Percentiles rank a stretch among this genome's conserved stretches.
Conservation (phyloP, 2,797 vertebrate genomes). For the Okamejei kenojei region DNA sequence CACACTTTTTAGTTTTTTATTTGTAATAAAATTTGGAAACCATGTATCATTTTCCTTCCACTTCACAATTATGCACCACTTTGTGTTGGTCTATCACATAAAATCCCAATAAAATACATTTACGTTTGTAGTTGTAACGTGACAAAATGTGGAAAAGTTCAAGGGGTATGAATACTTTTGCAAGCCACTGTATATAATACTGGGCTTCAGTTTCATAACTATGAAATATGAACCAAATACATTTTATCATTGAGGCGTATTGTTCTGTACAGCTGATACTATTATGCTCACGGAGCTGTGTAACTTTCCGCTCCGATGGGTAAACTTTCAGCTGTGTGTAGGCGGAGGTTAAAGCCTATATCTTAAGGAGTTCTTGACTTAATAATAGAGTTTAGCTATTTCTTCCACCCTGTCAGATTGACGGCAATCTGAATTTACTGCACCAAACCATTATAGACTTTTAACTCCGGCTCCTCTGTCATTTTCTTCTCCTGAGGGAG, state of each 20-base stretch:
- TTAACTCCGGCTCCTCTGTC: neutral
- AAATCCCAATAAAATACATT: too few species aligned
- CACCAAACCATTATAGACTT: conserved; percentile 8
- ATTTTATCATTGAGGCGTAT: neutral
- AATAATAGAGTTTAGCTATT: conserved; percentile 21
- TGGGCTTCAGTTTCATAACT: neutral
- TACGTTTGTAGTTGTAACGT: too few species aligned
- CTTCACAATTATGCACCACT: too few species aligned
- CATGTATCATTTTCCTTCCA: too few species aligned
- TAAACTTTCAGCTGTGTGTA: conserved; percentile 23
- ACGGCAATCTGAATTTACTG: conserved; percentile 5
- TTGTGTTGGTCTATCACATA: too few species aligned
- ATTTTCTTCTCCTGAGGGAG: neutral
- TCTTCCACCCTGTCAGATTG: neutral
- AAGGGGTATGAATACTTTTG: too few species aligned
- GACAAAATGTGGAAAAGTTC: too few species aligned
- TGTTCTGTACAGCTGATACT: neutral
- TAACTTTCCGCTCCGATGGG: neutral
- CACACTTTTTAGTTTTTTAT: too few species aligned
- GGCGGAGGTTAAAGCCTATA: conserved; percentile 2
- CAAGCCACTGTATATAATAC: too few species aligned
- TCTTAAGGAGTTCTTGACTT: conserved; percentile 1
- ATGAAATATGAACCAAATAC: neutral
- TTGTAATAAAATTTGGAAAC: too few species aligned
- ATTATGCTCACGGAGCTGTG: neutral